A percentile compares a stretch with the other conserved stretches of the same genome.
These are phyloP conservation scores for Crenichthys baileyi DNA, from an alignment of 2,797 vertebrate genomes.

Conservation along the genomic window DNA sequence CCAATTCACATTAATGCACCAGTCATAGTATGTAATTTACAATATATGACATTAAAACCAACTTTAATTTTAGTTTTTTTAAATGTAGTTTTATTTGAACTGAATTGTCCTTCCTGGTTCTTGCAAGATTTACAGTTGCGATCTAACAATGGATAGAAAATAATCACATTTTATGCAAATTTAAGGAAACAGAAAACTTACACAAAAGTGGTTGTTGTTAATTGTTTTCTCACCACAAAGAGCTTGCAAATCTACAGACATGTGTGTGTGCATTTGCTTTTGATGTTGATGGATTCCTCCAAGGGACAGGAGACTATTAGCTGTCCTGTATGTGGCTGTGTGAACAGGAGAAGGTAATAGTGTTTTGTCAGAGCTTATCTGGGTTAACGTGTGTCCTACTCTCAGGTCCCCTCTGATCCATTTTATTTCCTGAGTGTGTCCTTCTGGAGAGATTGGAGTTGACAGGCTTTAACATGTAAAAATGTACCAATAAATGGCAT, in stretches of 20 bases:
- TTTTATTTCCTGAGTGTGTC: constrained; percentile 78
- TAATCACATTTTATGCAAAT: neutral
- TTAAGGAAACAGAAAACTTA: neutral
- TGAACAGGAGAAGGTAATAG: constrained; percentile 77
- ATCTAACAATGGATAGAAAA: neutral
- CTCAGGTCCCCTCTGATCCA: constrained; percentile 73
- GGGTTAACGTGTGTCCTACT: constrained; percentile 77
- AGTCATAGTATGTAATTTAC: too few relatives aligned
- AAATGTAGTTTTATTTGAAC: too few relatives aligned
- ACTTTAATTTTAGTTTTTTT: too few relatives aligned
- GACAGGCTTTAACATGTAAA: constrained; percentile 90
- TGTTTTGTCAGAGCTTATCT: constrained; percentile 85
- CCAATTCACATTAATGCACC: too few relatives aligned
- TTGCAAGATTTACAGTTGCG: neutral
- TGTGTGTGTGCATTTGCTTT: constrained; percentile 28
- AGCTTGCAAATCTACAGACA: neutral
- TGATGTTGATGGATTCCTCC: constrained; percentile 66
- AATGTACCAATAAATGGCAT: constrained; percentile 84
- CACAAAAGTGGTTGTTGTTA: neutral
- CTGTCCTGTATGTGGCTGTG: constrained; percentile 71
- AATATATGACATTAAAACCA: too few relatives aligned
- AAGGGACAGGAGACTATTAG: constrained; percentile 64
- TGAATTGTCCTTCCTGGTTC: neutral
- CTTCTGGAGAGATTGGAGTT: constrained; percentile 85
- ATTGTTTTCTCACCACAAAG: neutral